A percentile compares a stretch with the other conserved stretches of the same genome.
These are phyloP conservation scores for Allobates femoralis DNA, from an alignment of 2,797 vertebrate species.

Conservation along the genomic window DNA sequence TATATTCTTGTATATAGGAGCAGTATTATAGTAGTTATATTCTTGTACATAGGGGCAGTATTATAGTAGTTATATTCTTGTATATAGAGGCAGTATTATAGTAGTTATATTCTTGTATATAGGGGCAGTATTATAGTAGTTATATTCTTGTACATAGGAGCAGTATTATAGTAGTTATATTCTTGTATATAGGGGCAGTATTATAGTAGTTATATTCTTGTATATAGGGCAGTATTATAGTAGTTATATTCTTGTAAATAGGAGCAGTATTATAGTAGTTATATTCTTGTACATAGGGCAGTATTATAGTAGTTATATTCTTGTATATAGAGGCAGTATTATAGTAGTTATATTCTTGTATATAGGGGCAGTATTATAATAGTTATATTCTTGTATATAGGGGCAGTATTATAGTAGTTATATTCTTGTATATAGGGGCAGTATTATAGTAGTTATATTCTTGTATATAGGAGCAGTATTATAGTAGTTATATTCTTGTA, in stretches of 20 bases:
- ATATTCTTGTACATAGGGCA: constrained; percentile 1
- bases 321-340: too few species aligned
- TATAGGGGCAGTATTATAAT: too few species aligned
- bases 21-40: too few species aligned
- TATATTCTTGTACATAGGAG: background rate
- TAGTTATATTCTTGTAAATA: background rate
- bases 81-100: background rate
- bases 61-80: background rate
- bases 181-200: background rate
- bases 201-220: constrained; percentile 17
- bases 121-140: background rate
- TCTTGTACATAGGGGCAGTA: background rate
- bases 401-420: too few species aligned
- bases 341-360: too few species aligned
- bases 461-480: background rate
- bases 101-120: background rate
- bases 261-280: background rate
- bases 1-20: background rate
- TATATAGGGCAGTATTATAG: background rate
- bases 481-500: constrained; percentile 4
- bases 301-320: background rate
- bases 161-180: constrained; percentile 14
- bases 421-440: background rate
- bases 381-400: background rate
- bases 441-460: background rate